These are phyloP conservation scores for Drosophila kokeensis DNA, from an alignment of 2,888 invertebrate species.

Conservation along the genomic window DNA sequence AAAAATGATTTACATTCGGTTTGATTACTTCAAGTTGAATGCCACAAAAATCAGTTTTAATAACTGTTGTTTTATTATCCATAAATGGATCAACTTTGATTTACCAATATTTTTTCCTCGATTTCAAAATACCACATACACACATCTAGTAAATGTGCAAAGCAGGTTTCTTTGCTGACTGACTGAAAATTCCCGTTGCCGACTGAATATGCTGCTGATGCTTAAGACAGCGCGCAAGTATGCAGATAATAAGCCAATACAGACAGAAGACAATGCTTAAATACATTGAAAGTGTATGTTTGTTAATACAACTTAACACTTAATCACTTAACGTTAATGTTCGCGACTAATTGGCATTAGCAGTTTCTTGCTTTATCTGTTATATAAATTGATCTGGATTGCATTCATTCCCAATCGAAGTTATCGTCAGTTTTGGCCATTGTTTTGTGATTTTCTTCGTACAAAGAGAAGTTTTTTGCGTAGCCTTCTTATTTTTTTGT, in stretches of 20 bases:
- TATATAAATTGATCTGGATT: not conserved
- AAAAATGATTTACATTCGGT: conserved; percentile 44
- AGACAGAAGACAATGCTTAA: not conserved
- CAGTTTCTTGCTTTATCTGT: not conserved
- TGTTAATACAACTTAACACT: not conserved
- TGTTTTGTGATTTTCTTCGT: conserved; percentile 37
- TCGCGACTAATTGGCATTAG: not conserved
- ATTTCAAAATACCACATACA: not conserved
- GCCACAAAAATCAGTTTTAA: conserved; percentile 18
- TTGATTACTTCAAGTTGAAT: conserved; percentile 42
- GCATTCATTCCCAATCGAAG: not conserved
- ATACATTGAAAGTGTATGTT: not conserved
- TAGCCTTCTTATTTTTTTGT: not conserved
- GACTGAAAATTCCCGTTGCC: not conserved
- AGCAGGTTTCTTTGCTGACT: not conserved
- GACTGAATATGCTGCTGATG: not conserved
- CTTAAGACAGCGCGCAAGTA: not conserved
- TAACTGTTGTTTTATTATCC: conserved; percentile 15
- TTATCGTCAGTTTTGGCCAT: not conserved
- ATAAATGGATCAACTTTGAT: not conserved
- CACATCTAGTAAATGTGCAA: not conserved
- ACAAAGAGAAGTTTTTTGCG: conserved; percentile 14
- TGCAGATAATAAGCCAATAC: not conserved
- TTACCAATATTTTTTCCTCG: not conserved
- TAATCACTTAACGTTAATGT: not conserved